Conservation (phyloP, 2,888 invertebrate genomes). For the Spilarctia lutea region DNA sequence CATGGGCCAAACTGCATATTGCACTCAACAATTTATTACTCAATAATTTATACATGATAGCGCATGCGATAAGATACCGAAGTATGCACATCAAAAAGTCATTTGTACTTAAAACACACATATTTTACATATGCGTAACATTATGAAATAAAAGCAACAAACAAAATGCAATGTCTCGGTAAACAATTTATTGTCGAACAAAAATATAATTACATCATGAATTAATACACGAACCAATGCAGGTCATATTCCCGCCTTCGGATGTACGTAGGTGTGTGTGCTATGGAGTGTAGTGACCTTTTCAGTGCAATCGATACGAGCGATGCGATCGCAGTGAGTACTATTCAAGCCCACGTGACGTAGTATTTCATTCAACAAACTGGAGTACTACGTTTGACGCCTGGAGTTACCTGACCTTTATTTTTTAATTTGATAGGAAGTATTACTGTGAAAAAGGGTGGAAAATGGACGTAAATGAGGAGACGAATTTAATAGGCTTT, state of each 20-base stretch:
- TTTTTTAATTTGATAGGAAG: not conserved
- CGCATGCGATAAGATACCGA: not conserved
- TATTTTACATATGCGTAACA: not conserved
- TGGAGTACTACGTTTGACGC: not conserved
- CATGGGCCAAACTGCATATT: not conserved
- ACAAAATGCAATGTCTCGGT: not conserved
- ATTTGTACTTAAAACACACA: not conserved
- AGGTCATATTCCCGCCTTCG: slow-evolving; percentile 2
- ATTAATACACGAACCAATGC: slow-evolving; percentile 2
- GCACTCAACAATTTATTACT: not conserved
- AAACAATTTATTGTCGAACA: not conserved
- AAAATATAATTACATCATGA: not conserved
- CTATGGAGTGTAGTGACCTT: slow-evolving; percentile 18
- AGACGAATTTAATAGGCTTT: not conserved
- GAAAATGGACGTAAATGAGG: not conserved
- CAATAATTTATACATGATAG: not conserved
- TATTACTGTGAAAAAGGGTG: not conserved
- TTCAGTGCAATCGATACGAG: slow-evolving; percentile 17
- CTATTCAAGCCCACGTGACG: slow-evolving; percentile 12
- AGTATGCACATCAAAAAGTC: not conserved
- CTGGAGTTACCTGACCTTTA: not conserved
- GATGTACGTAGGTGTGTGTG: not conserved
- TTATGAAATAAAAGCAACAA: not conserved
- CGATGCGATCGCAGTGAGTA: slow-evolving; percentile 17
- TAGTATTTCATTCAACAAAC: slow-evolving; percentile 16